Evolutionary conservation across 2,113 vertebrate genomes (phyloP), one percentile per base, ranked within the genome.

Genomic region (Rafetus swinhoei): DNA sequence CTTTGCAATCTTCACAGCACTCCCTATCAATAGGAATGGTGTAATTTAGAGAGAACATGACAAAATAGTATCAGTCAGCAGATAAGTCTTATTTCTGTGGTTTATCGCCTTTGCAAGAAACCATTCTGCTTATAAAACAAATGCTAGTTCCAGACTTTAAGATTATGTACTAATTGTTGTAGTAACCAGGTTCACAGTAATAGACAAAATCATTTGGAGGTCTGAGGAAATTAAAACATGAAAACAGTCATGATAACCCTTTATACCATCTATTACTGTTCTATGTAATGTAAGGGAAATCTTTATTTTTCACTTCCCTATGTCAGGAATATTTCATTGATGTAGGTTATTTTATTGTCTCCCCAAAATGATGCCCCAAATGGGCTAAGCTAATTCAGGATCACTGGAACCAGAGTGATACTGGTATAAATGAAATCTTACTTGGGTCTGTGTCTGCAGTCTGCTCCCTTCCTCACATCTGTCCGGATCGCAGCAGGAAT

Each of bases 161-260:
- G 22, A 76, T 52, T 85, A 72, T 65, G 29, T 32, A 45, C 0
- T 0, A 55, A 85, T 87, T 95, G 57, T 52, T 85, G 60, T 22
- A 45, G 79, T 65, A 84, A 39, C 88, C 81, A 91, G 35, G 81
- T 84, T 45, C 45, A 21, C 54, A 1, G 5, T 87, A 80, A 18
- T 90, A 60, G 84, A 72, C 39, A 84, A 90, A 89, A 93, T 22
- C 72, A 62, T 21, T 77, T 19, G 15, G 1, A 52, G 29, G 14
- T 65, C 7, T 13, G 60, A 32, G 27, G 35, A 82, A 84, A 93
- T 84, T 80, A 69, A 89, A 76, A 29, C 72, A 6, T 80, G 25
- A 72, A 94, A 93, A 82, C 29, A 89, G n/a, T 35, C n/a, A 55
- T 85, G 24, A 59, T 90, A 87, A 90, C 60, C 19, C 6, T 65